These are phyloP conservation scores for Chromobotia macracanthus DNA, from an alignment of 2,797 vertebrate genomes.

Conservation along the genomic window DNA sequence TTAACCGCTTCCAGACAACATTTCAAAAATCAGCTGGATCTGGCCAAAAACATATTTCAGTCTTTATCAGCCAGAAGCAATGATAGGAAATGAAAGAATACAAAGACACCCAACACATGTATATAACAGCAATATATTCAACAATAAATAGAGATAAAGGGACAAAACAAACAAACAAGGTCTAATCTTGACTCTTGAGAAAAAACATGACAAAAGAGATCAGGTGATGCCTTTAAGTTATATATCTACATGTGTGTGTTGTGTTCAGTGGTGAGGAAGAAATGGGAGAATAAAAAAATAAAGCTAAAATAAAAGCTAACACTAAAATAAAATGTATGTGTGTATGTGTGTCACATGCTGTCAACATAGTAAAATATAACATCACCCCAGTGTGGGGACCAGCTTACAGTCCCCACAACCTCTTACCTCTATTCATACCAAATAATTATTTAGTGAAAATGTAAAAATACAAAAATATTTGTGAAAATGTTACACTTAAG, in stretches of 20 bases:
- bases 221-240: neutral
- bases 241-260: neutral
- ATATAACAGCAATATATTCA: neutral
- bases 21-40: conserved; percentile 42
- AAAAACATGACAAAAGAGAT: neutral
- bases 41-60: conserved; percentile 48
- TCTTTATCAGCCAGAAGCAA: conserved; percentile 35
- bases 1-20: neutral
- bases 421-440: too few species aligned
- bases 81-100: conserved; percentile 34
- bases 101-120: neutral
- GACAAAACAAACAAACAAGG: neutral
- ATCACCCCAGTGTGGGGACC: too few species aligned
- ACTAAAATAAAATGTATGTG: too few species aligned
- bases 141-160: conserved; percentile 3
- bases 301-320: too few species aligned
- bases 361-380: too few species aligned
- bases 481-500: too few species aligned
- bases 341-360: too few species aligned
- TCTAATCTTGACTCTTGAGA: neutral
- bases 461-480: too few species aligned
- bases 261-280: neutral
- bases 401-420: too few species aligned
- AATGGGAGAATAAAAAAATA: neutral
- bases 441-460: too few species aligned